Evolutionary conservation across 2,888 invertebrate genomes (phyloP).

Genomic region (Salpingus planirostris): DNA sequence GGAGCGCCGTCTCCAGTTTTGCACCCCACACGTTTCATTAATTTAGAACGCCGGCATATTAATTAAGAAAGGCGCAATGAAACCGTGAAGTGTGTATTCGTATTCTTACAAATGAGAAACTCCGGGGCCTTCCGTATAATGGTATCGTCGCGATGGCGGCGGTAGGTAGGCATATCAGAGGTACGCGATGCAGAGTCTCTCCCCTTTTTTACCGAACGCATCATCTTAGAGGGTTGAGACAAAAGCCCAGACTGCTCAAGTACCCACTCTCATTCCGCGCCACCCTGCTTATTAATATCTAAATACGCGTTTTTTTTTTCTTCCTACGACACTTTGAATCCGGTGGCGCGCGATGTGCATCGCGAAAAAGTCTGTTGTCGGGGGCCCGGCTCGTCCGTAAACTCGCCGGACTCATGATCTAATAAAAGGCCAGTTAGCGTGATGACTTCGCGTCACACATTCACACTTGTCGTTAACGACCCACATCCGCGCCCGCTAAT

Average conservation of each 20-base stretch:
- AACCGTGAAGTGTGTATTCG: not conserved
- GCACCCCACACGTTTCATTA: too few relatives aligned
- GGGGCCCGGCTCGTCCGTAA: too few relatives aligned
- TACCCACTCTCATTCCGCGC: slow-evolving; percentile 16
- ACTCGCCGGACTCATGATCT: too few relatives aligned
- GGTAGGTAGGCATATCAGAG: too few relatives aligned
- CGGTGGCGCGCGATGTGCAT: too few relatives aligned
- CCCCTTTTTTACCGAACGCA: slow-evolving; percentile 25
- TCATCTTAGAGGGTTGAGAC: slow-evolving; percentile 32
- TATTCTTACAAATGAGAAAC: not conserved
- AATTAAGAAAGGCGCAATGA: slow-evolving; percentile 1
- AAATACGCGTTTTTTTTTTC: slow-evolving; percentile 18
- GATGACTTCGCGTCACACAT: slow-evolving; percentile 42
- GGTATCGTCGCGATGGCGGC: not conserved
- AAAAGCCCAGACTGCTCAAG: slow-evolving; percentile 33
- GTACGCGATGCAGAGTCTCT: slow-evolving; percentile 4
- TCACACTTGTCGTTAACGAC: slow-evolving; percentile 37
- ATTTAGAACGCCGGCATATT: too few relatives aligned
- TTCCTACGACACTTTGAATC: too few relatives aligned
- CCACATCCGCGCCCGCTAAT: slow-evolving; percentile 35
- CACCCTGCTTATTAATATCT: slow-evolving; percentile 28
- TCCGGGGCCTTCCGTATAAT: not conserved
- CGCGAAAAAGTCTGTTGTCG: too few relatives aligned
- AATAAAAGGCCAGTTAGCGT: slow-evolving; percentile 28
- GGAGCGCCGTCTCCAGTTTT: too few relatives aligned